Conservation (phyloP, 2,797 vertebrate genomes). For the Limosa lapponica region DNA sequence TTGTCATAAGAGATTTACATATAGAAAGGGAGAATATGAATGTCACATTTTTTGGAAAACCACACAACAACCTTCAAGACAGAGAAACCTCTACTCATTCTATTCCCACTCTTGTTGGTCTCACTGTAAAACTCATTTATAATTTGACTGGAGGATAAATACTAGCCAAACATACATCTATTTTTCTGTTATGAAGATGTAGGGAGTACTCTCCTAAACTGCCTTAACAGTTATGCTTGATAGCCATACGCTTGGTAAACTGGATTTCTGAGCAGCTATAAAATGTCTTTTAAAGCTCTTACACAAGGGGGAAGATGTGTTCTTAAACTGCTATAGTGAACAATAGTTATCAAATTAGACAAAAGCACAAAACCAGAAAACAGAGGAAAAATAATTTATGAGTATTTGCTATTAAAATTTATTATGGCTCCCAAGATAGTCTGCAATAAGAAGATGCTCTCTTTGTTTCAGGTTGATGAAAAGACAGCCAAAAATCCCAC, state of each 20-base stretch:
- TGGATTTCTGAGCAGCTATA: background rate
- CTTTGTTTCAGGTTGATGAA: background rate
- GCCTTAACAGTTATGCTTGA: background rate
- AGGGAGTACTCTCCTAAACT: background rate
- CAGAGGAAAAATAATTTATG: background rate
- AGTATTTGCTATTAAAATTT: background rate
- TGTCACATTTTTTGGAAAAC: accelerated
- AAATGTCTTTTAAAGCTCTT: background rate
- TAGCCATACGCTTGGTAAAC: background rate
- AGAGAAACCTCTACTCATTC: background rate
- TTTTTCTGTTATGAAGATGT: background rate
- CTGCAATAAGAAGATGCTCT: background rate
- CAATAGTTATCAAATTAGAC: background rate
- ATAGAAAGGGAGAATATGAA: background rate
- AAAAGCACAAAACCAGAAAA: background rate
- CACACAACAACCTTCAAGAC: background rate
- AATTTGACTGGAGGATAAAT: background rate
- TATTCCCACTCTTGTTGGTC: background rate
- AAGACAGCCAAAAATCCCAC: background rate
- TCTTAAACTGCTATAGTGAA: background rate
- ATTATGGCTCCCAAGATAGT: background rate
- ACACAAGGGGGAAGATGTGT: background rate
- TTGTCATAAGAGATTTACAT: background rate
- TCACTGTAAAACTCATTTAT: background rate
- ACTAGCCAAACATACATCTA: background rate